Conservation (phyloP, 2,797 vertebrate genomes). For the Enteromius trimaculatus region DNA sequence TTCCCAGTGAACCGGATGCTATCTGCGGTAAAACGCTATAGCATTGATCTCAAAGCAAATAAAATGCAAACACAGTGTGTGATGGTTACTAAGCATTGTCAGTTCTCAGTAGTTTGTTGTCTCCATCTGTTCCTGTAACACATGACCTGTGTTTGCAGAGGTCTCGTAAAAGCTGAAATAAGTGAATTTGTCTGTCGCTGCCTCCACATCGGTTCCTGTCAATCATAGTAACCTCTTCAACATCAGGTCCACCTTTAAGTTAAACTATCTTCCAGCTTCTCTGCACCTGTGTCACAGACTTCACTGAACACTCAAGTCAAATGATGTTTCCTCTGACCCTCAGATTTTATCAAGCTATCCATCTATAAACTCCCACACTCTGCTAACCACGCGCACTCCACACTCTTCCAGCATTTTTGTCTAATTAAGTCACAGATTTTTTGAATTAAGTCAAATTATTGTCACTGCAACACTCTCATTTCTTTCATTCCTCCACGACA, state of each 20-base stretch:
- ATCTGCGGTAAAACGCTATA: conserved; percentile 2
- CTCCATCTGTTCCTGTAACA: conserved; percentile 25
- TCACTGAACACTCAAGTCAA: conserved; percentile 7
- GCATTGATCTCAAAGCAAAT: conserved; percentile 30
- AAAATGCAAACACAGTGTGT: conserved; percentile 31
- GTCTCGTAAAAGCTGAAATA: conserved; percentile 25
- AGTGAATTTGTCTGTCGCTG: conserved; percentile 29
- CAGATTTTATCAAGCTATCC: background rate
- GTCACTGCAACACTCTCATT: conserved; percentile 28
- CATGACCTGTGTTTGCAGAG: conserved; percentile 25
- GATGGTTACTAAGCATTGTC: conserved; percentile 20
- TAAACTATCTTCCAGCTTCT: conserved; percentile 15
- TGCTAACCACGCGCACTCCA: conserved; percentile 1
- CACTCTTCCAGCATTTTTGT: conserved; percentile 23
- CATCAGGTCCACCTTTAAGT: conserved; percentile 21
- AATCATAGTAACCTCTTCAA: conserved; percentile 32
- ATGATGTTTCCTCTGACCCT: background rate
- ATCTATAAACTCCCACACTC: conserved; percentile 27
- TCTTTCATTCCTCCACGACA: conserved; percentile 8
- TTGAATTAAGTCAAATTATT: conserved; percentile 27
- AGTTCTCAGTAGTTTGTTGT: conserved; percentile 13
- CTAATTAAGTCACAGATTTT: conserved; percentile 24
- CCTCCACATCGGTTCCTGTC: conserved; percentile 16
- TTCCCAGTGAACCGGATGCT: conserved; percentile 21
- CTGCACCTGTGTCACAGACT: conserved; percentile 13